phyloP scores from a whole-genome alignment of 1,140 invertebrate species.

The Solen grandis region DNA sequence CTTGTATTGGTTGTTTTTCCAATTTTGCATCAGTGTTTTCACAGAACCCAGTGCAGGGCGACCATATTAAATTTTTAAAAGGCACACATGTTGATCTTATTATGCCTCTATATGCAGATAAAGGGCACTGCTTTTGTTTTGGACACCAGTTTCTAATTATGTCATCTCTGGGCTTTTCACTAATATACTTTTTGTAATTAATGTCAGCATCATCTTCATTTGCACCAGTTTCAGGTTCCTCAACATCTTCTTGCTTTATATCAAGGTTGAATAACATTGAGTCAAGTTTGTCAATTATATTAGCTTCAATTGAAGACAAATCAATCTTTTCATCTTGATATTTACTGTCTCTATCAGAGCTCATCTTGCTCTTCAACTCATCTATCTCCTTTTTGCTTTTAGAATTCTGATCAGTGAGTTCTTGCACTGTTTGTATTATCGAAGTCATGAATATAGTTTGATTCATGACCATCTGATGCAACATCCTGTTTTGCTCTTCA shows the following conservation, averaged over 20 bases:
- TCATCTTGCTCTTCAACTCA: slow-evolving; percentile 52
- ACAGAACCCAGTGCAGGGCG: not conserved
- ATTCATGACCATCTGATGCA: slow-evolving; percentile 73
- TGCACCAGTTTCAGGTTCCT: not conserved
- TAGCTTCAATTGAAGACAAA: not conserved
- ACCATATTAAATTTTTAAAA: slow-evolving; percentile 26
- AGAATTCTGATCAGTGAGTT: slow-evolving; percentile 67
- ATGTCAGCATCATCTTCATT: not conserved
- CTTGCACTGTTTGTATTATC: slow-evolving; percentile 68
- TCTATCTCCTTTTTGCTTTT: slow-evolving; percentile 62
- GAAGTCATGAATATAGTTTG: slow-evolving; percentile 70
- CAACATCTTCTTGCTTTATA: not conserved
- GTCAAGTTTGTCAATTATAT: slow-evolving; percentile 39
- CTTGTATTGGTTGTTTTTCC: too few relatives aligned
- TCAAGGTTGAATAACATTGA: not conserved
- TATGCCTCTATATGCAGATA: slow-evolving; percentile 3
- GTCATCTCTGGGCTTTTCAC: not conserved
- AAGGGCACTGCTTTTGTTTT: slow-evolving; percentile 11
- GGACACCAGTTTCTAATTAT: slow-evolving; percentile 15
- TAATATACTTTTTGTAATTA: not conserved
- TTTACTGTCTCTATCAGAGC: not conserved
- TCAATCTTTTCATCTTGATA: not conserved
- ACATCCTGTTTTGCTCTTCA: slow-evolving; percentile 71
- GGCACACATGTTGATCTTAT: slow-evolving; percentile 26
- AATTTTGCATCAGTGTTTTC: not conserved